Evolutionary conservation across 2,888 invertebrate genomes (phyloP).

Genomic region (Hirtodrosophila trivittata): DNA sequence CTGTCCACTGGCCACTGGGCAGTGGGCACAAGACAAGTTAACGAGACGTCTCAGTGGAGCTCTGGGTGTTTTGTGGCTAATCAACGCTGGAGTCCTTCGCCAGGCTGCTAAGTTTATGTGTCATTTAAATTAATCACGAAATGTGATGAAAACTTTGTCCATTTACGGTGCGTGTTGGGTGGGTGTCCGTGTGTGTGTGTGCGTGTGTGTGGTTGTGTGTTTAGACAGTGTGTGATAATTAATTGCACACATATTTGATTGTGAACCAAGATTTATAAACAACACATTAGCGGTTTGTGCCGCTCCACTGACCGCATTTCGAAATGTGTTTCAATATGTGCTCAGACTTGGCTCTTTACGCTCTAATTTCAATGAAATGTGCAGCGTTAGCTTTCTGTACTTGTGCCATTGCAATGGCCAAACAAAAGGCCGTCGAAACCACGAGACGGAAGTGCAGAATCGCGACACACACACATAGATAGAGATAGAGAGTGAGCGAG

Average conservation of each 20-base stretch:
- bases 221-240: slow-evolving; percentile 55
- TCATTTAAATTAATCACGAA: slow-evolving; percentile 73
- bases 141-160: slow-evolving; percentile 68
- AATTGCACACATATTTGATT: slow-evolving; percentile 70
- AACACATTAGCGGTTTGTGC: slow-evolving; percentile 46
- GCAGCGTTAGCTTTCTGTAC: slow-evolving; percentile 26
- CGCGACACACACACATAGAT: slow-evolving; percentile 38
- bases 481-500: background rate
- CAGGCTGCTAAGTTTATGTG: slow-evolving; percentile 48
- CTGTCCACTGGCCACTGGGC: too few relatives aligned
- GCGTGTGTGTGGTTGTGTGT: slow-evolving; percentile 9
- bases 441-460: slow-evolving; percentile 56
- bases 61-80: slow-evolving; percentile 68
- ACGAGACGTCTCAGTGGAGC: slow-evolving; percentile 69
- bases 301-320: slow-evolving; percentile 50
- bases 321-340: slow-evolving; percentile 46
- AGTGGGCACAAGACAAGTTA: slow-evolving; percentile 57
- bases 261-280: slow-evolving; percentile 60
- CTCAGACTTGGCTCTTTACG: slow-evolving; percentile 51
- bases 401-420: slow-evolving; percentile 5
- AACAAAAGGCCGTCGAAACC: slow-evolving; percentile 41
- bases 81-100: slow-evolving; percentile 50
- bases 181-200: slow-evolving; percentile 11
- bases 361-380: slow-evolving; percentile 57
- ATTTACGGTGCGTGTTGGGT: slow-evolving; percentile 29